These are phyloP conservation scores for Sinosuthora webbiana DNA, from an alignment of 2,113 vertebrate genomes.

Conservation along the genomic window DNA sequence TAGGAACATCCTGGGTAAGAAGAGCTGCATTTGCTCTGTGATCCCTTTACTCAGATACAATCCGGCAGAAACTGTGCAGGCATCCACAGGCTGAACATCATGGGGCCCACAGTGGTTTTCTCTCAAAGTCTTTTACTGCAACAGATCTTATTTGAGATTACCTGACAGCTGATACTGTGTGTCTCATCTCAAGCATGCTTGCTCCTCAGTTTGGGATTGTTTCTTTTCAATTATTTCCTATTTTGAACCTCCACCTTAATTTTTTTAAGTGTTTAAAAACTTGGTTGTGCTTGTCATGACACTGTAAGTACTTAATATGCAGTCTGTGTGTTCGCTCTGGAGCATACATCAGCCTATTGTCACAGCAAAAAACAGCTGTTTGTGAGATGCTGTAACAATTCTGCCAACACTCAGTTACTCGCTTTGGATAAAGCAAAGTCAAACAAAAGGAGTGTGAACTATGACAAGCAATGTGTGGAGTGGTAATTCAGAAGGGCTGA, in stretches of 20 bases:
- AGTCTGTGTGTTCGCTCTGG: neutral
- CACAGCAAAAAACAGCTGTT: neutral
- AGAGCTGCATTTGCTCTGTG: neutral
- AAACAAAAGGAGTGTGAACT: constrained; percentile 15
- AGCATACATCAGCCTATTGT: neutral
- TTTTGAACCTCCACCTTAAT: neutral
- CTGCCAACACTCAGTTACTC: neutral
- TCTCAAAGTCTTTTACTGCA: neutral
- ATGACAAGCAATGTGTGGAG: neutral
- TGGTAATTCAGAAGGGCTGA: neutral
- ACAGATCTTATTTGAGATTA: neutral
- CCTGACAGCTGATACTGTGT: neutral
- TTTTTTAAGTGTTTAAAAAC: neutral
- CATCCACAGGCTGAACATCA: neutral
- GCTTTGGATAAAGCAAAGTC: neutral
- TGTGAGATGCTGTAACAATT: neutral
- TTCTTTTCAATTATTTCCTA: neutral
- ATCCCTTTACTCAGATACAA: neutral
- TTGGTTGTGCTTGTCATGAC: neutral
- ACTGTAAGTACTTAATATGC: neutral
- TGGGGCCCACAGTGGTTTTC: neutral
- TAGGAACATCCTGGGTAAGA: neutral
- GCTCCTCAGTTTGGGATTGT: neutral
- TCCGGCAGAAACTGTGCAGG: neutral
- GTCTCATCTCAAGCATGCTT: neutral